Percentiles rank a stretch among this genome's conserved stretches.
These are phyloP conservation scores for rabbit (Oryctolagus cuniculus) DNA, from an alignment of 2,113 vertebrate genomes.

Conservation along the genomic window mOryCun1.1 NC_091434.1:167139001-167139500, in stretches of 20 bases:
- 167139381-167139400: background rate
- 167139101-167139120: background rate
- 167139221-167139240: background rate
- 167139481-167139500: constrained; percentile 36
- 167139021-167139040: too few relatives aligned
- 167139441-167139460: background rate
- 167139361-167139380: background rate
- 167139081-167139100: background rate
- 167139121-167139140: background rate
- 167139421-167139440: background rate
- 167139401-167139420: background rate
- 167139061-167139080: background rate
- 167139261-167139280: constrained; percentile 28
- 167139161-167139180: background rate
- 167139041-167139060: background rate
- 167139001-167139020: too few relatives aligned
- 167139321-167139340: background rate
- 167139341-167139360: background rate
- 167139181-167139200: background rate
- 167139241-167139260: background rate
- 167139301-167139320: background rate
- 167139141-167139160: background rate
- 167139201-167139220: constrained; percentile 45
- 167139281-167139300: background rate
- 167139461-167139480: background rate